Evolutionary conservation across 2,888 invertebrate species (phyloP), one percentile per base, ranked within the genome.

Genomic region (Bellardia pandia): DNA sequence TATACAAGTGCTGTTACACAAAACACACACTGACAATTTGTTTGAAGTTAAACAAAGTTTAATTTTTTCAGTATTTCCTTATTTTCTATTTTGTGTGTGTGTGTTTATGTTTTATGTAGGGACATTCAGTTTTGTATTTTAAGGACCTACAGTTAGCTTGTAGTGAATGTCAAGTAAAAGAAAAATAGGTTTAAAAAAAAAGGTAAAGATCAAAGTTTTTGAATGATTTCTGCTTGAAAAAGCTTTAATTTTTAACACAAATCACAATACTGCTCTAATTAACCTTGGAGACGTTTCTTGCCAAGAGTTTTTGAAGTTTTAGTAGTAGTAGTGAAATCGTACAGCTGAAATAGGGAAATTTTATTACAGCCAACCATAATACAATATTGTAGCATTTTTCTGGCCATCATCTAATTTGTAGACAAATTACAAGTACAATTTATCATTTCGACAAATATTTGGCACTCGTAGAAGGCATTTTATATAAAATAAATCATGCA

Each of bases 21-120:
- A 30, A 42, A 74, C 56, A 74, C 68, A 74, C 23, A 74, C 37
- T 74, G 77, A 86, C 62, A 86, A 62, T 80, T 74, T 75, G 75
- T 80, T 79, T 83, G 79, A 86, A 86, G 75, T 86, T 76, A 64
- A 83, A 74, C 48, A 79, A 82, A 79, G 71, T 71, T 79, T 60
- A n/a, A 79, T 14, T 30, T 72, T 71, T 72, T 53, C 8, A 45
- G 60, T 45, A n/a, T 68, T 77, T 23, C 68, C 6, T n/a, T 16
- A 13, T 64, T 42, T 74, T 74, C 9, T 69, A 8, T 51, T 51
- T 14, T 51, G 45, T 45, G 45, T 45, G 45, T 51, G 5, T 51
- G 9, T 48, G 9, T 45, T 69, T 6, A 3, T 16, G 3, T 45
- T 40, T 71, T 51, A 11, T 40, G 23, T 30, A 40, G 71, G 60